phyloP scores from a whole-genome alignment of 2,113 vertebrate species.

The Cryptoleucopteryx plumbea region DNA sequence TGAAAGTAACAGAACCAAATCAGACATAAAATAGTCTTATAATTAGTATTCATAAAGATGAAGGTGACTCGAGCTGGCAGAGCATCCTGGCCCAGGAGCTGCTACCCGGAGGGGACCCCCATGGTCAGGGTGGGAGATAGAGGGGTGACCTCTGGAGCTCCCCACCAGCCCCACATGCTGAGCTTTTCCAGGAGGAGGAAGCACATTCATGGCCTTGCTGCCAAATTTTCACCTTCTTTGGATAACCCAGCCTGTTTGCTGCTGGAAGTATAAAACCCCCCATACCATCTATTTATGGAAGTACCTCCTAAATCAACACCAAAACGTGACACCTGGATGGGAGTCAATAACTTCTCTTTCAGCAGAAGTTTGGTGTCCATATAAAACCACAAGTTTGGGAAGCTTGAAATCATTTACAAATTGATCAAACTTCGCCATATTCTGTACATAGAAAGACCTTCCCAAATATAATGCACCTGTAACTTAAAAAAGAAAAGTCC shows the following conservation, averaged over 20 bases:
- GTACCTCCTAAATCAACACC: not conserved
- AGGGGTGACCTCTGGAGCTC: not conserved
- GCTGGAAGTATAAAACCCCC: not conserved
- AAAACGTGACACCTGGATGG: not conserved
- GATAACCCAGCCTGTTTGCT: not conserved
- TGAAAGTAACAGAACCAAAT: not conserved
- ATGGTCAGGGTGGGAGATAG: fast-evolving
- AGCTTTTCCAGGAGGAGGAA: not conserved
- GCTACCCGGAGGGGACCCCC: fast-evolving
- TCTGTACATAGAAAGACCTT: not conserved
- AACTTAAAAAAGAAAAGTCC: not conserved
- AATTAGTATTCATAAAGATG: not conserved
- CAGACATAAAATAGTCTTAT: not conserved
- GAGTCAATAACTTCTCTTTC: not conserved
- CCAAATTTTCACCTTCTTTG: not conserved
- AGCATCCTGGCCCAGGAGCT: not conserved
- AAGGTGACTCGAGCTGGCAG: not conserved
- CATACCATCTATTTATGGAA: not conserved
- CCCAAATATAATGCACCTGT: not conserved
- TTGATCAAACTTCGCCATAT: not conserved
- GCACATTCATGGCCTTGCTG: not conserved
- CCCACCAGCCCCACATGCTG: fast-evolving
- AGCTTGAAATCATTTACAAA: not conserved
- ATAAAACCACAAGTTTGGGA: not conserved
- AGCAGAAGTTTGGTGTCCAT: not conserved